These are phyloP conservation scores for Cyprinodon tularosa DNA, from an alignment of 2,113 vertebrate genomes.

Conservation along the genomic window DNA sequence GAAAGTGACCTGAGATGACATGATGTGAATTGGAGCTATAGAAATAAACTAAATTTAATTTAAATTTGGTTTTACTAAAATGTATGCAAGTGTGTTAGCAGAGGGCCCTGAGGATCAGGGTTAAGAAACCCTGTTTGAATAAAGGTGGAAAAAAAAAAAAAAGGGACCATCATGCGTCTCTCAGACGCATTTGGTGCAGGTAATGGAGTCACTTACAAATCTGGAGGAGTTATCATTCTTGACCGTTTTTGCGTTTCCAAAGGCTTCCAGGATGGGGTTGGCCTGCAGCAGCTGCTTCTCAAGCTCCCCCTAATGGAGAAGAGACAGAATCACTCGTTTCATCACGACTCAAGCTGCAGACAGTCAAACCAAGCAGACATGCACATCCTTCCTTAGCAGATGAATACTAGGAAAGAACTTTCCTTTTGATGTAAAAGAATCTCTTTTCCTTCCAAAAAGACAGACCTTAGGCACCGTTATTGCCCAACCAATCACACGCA, in stretches of 20 bases:
- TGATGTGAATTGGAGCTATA: too few species aligned
- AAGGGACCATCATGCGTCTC: too few species aligned
- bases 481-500: slow-evolving; percentile 24
- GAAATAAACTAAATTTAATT: too few species aligned
- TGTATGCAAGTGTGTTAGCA: too few species aligned
- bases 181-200: too few species aligned
- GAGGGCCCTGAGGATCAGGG: too few species aligned
- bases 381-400: not conserved
- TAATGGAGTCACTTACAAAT: slow-evolving; percentile 83
- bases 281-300: slow-evolving; percentile 99
- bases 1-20: too few species aligned
- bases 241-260: slow-evolving; percentile 97
- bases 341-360: not conserved
- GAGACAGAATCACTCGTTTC: not conserved
- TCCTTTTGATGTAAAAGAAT: not conserved
- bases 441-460: slow-evolving; percentile 8
- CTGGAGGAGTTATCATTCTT: slow-evolving; percentile 99
- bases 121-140: too few species aligned
- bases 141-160: too few species aligned
- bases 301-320: slow-evolving; percentile 89
- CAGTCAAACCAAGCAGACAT: not conserved
- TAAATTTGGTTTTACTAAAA: too few species aligned
- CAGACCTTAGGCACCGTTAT: slow-evolving; percentile 21
- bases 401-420: not conserved
- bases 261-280: slow-evolving; percentile 97